Base-by-base conservation (phyloP, 1,140 invertebrate species). In the Notospermus geniculatus region DNA sequence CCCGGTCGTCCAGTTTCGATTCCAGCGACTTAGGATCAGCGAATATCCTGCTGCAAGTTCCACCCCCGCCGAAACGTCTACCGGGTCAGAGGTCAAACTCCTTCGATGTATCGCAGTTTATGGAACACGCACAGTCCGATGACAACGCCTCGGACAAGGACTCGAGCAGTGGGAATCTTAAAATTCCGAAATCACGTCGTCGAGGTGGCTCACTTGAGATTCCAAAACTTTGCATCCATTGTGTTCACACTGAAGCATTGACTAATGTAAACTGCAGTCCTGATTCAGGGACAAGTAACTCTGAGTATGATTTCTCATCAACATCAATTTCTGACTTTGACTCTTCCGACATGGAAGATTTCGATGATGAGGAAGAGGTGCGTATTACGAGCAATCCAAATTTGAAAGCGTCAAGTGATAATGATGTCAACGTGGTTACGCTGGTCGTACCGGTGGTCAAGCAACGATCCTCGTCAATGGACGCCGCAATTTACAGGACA, bases 201-300 rank as follows among this genome's bases (percentile, higher is more conserved):
- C 64, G 71, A 22, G 36, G 73, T 30, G 57, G 69, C 1, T 78
- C 76, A 1, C 60, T 72, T 46, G 76, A 76, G 36, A 75, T 76
- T 59, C 76, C 76, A 11, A 75, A 72, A 54, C 57, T 78, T 9
- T 78, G 75, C 57, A 70, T 77, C 25, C 73, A 77, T 62, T 74
- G 74, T 62, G 60, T 75, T 19, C 72, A 78, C 60, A 50, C 75
- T 83, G 85, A 63, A 83, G 85, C 59, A 66, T 72, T 32, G 77
- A 83, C 32, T 67, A 73, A 65, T 57, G 69, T 52, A 66, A 66
- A 59, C 52, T 29, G 56, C 4, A 59, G 53, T 1, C 39, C 59
- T 28, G 43, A 59, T 19, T 59, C 60, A 36, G 56, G 56, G 19
- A 28, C 25, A 43, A 50, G 43, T 43, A 64, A 63, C 28, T 36